Evolutionary conservation across 2,888 invertebrate genomes (phyloP).

Genomic region (Acronicta aceris): DNA sequence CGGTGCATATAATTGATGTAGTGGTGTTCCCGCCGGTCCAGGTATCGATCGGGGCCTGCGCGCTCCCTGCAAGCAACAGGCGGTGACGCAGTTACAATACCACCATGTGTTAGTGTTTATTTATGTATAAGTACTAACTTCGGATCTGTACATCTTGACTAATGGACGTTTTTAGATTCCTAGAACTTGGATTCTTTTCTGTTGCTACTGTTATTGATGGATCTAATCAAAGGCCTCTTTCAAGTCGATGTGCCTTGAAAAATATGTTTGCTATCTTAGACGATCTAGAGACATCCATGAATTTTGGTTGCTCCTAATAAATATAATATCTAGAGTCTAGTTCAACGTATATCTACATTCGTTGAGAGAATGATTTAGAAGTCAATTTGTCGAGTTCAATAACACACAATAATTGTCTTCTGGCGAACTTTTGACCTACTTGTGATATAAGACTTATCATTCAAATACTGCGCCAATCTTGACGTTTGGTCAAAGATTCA

Average conservation of each 20-base stretch:
- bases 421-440: slow-evolving; percentile 48
- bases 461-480: slow-evolving; percentile 11
- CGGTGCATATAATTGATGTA: slow-evolving; percentile 61
- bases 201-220: too few relatives aligned
- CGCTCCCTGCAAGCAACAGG: slow-evolving; percentile 71
- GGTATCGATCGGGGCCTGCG: slow-evolving; percentile 79
- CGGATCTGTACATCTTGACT: slow-evolving; percentile 7
- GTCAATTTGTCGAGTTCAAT: slow-evolving; percentile 42
- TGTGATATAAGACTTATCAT: slow-evolving; percentile 47
- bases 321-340: slow-evolving; percentile 9
- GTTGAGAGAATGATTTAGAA: slow-evolving; percentile 26
- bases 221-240: too few relatives aligned
- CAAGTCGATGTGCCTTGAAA: background rate
- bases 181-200: background rate
- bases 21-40: slow-evolving; percentile 56
- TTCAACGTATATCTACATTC: slow-evolving; percentile 18
- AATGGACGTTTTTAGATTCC: background rate
- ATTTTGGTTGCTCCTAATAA: background rate
- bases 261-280: background rate
- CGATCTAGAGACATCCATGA: slow-evolving; percentile 2
- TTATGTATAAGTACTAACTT: slow-evolving; percentile 14
- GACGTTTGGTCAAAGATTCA: slow-evolving; percentile 22
- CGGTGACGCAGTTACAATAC: slow-evolving; percentile 70
- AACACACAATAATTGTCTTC: slow-evolving; percentile 43
- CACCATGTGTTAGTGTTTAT: slow-evolving; percentile 53